Conservation (phyloP, 2,113 vertebrate species). For the Chauna torquata region DNA sequence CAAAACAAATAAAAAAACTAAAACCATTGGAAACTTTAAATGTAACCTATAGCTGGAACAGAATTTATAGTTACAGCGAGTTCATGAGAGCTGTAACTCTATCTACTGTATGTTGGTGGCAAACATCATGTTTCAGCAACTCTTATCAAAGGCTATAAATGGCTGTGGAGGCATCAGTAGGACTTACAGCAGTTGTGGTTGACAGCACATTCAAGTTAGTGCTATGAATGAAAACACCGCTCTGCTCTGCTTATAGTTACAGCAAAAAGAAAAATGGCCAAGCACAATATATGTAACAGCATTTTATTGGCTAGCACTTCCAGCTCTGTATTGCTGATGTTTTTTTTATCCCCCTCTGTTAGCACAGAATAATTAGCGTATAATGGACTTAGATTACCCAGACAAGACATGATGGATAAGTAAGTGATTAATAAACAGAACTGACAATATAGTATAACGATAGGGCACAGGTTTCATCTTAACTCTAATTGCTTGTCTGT, state of each 20-base stretch:
- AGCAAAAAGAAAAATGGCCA: not conserved
- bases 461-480: not conserved
- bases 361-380: not conserved
- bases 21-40: not conserved
- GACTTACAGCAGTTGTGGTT: not conserved
- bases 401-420: not conserved
- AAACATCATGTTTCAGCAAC: not conserved
- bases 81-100: not conserved
- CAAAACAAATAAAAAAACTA: no score
- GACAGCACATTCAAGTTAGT: not conserved
- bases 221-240: not conserved
- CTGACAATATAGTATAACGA: not conserved
- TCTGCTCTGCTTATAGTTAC: not conserved
- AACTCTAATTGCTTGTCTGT: not conserved
- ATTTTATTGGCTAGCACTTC: not conserved
- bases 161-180: not conserved
- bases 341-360: not conserved
- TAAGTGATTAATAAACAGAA: not conserved
- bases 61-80: not conserved
- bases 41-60: not conserved
- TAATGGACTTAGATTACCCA: not conserved
- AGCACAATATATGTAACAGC: not conserved
- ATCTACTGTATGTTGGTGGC: not conserved
- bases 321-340: not conserved
- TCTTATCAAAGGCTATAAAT: not conserved